These are phyloP conservation scores for Bovichtus diacanthus DNA, from an alignment of 2,797 vertebrate genomes.

Conservation along the genomic window DNA sequence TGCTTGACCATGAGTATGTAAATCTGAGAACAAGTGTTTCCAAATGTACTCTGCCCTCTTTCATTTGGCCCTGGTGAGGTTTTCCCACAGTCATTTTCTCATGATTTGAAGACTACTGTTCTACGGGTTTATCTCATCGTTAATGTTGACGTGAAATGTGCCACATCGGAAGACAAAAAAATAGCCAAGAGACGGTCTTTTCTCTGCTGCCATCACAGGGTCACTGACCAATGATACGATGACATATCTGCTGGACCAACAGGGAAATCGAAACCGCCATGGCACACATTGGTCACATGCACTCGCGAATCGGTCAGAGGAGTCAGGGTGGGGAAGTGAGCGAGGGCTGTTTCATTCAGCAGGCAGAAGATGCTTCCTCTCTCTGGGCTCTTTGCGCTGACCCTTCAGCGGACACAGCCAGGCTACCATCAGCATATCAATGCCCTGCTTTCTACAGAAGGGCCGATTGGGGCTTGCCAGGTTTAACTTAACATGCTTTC, in stretches of 20 bases:
- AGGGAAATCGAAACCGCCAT: conserved; percentile 19
- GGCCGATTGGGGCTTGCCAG: conserved; percentile 48
- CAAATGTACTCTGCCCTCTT: conserved; percentile 35
- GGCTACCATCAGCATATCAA: conserved; percentile 78
- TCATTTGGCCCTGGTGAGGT: conserved; percentile 49
- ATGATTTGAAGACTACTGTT: conserved; percentile 22
- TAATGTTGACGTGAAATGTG: conserved; percentile 43
- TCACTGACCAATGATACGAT: conserved; percentile 9
- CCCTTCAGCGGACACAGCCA: conserved; percentile 58
- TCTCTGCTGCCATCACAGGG: background rate
- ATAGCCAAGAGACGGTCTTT: conserved; percentile 22
- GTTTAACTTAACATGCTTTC: conserved; percentile 60
- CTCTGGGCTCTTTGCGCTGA: conserved; percentile 30
- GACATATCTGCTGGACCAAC: conserved; percentile 37
- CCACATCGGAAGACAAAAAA: conserved; percentile 43
- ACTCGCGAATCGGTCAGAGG: background rate
- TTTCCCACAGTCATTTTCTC: conserved; percentile 44
- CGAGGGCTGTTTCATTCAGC: conserved; percentile 62
- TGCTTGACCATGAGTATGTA: conserved; percentile 32
- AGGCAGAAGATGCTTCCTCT: conserved; percentile 69
- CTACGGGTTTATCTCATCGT: conserved; percentile 11
- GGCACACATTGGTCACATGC: conserved; percentile 32
- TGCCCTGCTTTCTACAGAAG: conserved; percentile 62
- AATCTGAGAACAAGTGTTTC: conserved; percentile 47
- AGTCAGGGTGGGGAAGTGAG: conserved; percentile 23